phyloP scores from a whole-genome alignment of 2,113 vertebrate species.

The Sakesphorus luctuosus region DNA sequence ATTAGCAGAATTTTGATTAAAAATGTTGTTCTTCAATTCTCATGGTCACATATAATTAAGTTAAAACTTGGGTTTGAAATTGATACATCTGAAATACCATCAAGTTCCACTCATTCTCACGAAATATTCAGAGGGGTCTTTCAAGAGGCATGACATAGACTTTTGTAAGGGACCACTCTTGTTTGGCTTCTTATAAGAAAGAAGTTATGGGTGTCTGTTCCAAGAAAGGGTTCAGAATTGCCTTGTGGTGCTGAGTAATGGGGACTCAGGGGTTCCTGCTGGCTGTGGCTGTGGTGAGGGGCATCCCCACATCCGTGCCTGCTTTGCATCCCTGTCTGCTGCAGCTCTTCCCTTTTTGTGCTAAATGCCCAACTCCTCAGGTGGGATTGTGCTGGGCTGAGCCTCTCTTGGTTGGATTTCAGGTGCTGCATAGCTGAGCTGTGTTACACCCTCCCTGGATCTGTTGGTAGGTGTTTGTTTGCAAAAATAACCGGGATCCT shows the following conservation, averaged over 20 bases:
- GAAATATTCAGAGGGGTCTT: not conserved
- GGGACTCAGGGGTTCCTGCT: not conserved
- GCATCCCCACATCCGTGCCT: accelerated
- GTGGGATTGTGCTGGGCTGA: not conserved
- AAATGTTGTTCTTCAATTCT: not conserved
- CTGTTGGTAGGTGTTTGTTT: not conserved
- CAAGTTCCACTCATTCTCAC: not conserved
- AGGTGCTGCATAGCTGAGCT: not conserved
- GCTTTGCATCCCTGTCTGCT: not conserved
- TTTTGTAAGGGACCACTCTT: not conserved
- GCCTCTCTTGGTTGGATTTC: not conserved
- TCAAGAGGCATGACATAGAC: not conserved
- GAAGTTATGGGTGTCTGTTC: not conserved
- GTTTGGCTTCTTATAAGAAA: not conserved
- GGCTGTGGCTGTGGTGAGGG: not conserved
- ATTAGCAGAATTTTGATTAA: not conserved
- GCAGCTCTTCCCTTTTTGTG: not conserved
- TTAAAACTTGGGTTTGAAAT: not conserved
- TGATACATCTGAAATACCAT: not conserved
- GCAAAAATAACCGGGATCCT: not conserved
- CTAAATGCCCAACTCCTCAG: no score
- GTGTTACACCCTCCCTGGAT: not conserved
- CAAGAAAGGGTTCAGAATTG: not conserved
- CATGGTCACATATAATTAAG: not conserved
- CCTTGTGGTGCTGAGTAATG: not conserved